A percentile compares a stretch with the other conserved stretches of the same genome.
phyloP scores from a whole-genome alignment of 2,797 vertebrate genomes.

The Falco biarmicus region DNA sequence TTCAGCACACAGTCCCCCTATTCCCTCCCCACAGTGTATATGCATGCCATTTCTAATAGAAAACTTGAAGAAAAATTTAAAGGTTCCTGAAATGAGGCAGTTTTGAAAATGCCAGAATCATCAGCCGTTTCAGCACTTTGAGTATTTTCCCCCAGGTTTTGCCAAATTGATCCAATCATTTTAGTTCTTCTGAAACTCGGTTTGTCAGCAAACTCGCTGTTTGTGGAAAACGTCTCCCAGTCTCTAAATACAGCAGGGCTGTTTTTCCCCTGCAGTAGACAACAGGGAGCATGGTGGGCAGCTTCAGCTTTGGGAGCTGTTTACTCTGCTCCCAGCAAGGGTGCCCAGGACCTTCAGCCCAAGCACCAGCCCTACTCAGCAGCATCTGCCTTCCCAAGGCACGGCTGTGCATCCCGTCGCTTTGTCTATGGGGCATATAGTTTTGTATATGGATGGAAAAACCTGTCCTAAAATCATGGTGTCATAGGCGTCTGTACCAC shows the following conservation, averaged over 20 bases:
- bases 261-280: background rate
- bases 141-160: slow-evolving; percentile 55
- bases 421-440: background rate
- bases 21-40: background rate
- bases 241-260: background rate
- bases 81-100: slow-evolving; percentile 39
- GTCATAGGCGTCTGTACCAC: background rate
- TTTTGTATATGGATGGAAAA: background rate
- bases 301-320: background rate
- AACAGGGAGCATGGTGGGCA: fast-evolving
- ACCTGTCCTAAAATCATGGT: fast-evolving
- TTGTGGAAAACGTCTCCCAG: background rate
- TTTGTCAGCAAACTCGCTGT: slow-evolving; percentile 55
- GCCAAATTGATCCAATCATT: slow-evolving; percentile 68
- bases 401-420: background rate
- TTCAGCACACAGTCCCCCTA: background rate
- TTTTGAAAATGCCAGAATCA: slow-evolving; percentile 64
- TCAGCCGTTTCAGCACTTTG: slow-evolving; percentile 61
- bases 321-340: background rate
- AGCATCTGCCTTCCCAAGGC: background rate
- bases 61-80: slow-evolving; percentile 10
- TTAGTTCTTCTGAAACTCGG: slow-evolving; percentile 27
- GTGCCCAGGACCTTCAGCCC: background rate
- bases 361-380: background rate
- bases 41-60: slow-evolving; percentile 9